phyloP scores from a whole-genome alignment of 2,888 invertebrate species.

The Xylocampa areola region DNA sequence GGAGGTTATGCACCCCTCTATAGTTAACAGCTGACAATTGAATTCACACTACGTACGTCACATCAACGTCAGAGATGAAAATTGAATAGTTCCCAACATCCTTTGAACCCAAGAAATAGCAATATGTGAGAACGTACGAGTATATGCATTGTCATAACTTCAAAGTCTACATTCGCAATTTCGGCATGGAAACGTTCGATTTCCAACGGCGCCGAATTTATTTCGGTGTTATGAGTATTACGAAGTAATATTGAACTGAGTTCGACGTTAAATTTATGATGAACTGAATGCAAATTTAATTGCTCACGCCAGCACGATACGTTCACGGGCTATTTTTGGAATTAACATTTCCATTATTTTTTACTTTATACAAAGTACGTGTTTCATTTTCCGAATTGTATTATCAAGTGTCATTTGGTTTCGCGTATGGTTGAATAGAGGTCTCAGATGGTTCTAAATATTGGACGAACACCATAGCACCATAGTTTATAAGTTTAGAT shows the following conservation, averaged over 20 bases:
- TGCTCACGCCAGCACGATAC: slow-evolving; percentile 12
- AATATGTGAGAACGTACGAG: neutral
- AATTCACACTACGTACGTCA: too few relatives aligned
- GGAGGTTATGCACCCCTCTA: too few relatives aligned
- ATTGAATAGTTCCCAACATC: too few relatives aligned
- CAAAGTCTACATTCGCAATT: neutral
- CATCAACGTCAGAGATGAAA: too few relatives aligned
- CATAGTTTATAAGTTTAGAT: too few relatives aligned
- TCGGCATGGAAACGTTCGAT: slow-evolving; percentile 11
- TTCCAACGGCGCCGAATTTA: slow-evolving; percentile 19
- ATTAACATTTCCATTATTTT: slow-evolving; percentile 23
- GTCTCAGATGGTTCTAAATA: too few relatives aligned
- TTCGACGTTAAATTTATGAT: slow-evolving; percentile 25
- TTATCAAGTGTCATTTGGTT: too few relatives aligned
- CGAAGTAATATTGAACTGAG: slow-evolving; percentile 14
- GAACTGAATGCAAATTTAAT: slow-evolving; percentile 28
- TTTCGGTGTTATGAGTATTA: slow-evolving; percentile 22
- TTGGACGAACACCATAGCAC: too few relatives aligned
- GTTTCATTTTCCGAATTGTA: slow-evolving; percentile 6
- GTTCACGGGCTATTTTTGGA: slow-evolving; percentile 22
- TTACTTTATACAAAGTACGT: slow-evolving; percentile 7
- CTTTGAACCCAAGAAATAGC: neutral
- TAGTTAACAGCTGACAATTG: too few relatives aligned
- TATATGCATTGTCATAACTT: neutral
- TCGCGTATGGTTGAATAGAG: too few relatives aligned